Conservation (phyloP, 1,140 invertebrate species). For the Saccostrea echinata region DNA sequence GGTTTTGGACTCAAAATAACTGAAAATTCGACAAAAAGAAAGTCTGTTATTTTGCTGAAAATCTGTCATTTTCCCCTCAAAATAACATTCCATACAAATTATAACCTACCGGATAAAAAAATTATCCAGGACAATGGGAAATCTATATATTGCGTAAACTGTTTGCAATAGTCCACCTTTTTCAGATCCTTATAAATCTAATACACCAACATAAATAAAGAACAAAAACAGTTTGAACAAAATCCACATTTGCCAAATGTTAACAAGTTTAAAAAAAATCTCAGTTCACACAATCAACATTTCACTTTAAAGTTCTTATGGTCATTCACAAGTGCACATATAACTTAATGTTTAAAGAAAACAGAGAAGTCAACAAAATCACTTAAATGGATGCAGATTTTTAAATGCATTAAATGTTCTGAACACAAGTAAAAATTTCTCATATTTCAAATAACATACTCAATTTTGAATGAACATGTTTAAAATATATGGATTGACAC, state of each 20-base stretch:
- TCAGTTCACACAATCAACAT: not conserved
- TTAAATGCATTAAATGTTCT: conserved; percentile 22
- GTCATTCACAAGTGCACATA: conserved; percentile 7
- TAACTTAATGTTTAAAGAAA: not conserved
- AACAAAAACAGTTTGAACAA: not conserved
- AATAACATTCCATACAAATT: conserved; percentile 10
- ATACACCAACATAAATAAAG: not conserved
- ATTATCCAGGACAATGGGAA: not conserved
- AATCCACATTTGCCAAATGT: not conserved
- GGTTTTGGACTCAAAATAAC: conserved; percentile 13
- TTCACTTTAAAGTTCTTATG: conserved; percentile 1
- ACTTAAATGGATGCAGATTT: not conserved
- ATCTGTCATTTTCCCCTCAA: not conserved
- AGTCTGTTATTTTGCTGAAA: not conserved
- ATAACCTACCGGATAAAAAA: not conserved
- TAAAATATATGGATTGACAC: not conserved
- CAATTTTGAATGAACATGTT: not conserved
- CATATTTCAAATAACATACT: not conserved
- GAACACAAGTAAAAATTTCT: conserved; percentile 24
- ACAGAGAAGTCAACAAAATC: not conserved
- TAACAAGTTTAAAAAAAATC: not conserved
- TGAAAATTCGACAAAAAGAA: not conserved
- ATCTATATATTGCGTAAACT: conserved; percentile 29
- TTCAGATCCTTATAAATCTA: conserved; percentile 2
- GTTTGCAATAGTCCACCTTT: not conserved